Conservation (phyloP, 2,113 vertebrate genomes). For the Syngnathus typhle region DNA sequence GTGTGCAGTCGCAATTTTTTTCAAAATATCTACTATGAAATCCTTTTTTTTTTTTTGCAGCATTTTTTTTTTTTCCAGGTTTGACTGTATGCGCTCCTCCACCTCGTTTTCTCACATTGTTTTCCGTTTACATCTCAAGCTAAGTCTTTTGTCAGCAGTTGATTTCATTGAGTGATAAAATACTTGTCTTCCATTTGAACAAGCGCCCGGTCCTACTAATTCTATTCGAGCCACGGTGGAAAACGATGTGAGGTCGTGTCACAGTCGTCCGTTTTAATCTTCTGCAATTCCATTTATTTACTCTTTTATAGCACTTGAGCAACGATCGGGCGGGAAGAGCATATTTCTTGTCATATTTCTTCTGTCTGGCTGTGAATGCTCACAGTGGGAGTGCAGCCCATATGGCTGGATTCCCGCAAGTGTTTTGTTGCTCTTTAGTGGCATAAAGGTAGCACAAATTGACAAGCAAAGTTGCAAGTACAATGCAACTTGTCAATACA, state of each 20-base stretch:
- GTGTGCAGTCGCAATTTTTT: neutral
- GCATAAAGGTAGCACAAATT: neutral
- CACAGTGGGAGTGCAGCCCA: slow-evolving; percentile 13
- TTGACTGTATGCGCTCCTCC: too few relatives aligned
- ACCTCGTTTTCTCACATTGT: too few relatives aligned
- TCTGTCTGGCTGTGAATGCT: slow-evolving; percentile 11
- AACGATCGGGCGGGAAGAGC: slow-evolving; percentile 21
- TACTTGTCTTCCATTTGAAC: slow-evolving; percentile 35
- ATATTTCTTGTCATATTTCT: slow-evolving; percentile 35
- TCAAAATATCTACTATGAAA: neutral
- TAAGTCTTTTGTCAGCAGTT: slow-evolving; percentile 27
- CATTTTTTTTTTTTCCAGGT: neutral
- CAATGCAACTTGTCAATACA: neutral
- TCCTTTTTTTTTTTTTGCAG: neutral
- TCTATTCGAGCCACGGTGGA: slow-evolving; percentile 6
- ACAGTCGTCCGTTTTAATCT: slow-evolving; percentile 30
- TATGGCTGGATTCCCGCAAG: neutral
- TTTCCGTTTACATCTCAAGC: slow-evolving; percentile 4
- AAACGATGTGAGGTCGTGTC: slow-evolving; percentile 27
- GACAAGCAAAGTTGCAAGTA: neutral
- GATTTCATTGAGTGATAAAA: slow-evolving; percentile 43
- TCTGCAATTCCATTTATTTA: slow-evolving; percentile 27
- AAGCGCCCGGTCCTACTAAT: slow-evolving; percentile 41
- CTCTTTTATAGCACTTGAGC: slow-evolving; percentile 20
- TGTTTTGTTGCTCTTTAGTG: neutral